Evolutionary conservation across 2,113 vertebrate genomes (phyloP).

Genomic region (Heptranchias perlo): DNA sequence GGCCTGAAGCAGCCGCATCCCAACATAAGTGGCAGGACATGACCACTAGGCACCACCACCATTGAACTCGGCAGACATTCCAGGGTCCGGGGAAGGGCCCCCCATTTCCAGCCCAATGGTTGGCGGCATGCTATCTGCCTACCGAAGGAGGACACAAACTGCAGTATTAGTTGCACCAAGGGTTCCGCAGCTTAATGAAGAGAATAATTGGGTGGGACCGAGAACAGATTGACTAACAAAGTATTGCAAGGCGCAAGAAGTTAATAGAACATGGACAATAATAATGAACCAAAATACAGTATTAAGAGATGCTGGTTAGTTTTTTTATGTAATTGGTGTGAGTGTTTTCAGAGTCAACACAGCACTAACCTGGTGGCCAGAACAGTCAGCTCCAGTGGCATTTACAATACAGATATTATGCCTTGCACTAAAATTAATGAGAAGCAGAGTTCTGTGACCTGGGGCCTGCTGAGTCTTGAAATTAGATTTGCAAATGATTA

Average conservation of each 20-base stretch:
- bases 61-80: background rate
- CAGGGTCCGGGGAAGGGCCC: background rate
- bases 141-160: background rate
- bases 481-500: conserved; percentile 34
- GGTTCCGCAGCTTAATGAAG: background rate
- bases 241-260: background rate
- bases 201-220: background rate
- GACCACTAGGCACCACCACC: background rate
- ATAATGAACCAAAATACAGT: background rate
- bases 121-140: background rate
- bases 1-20: background rate
- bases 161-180: background rate
- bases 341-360: background rate
- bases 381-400: background rate
- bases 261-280: background rate
- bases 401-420: background rate
- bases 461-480: conserved; percentile 33
- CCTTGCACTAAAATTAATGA: conserved; percentile 32
- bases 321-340: background rate
- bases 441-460: conserved; percentile 29
- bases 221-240: too few species aligned
- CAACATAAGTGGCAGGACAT: background rate
- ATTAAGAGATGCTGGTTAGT: background rate
- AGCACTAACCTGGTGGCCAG: conserved; percentile 1
- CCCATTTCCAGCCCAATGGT: background rate